Conservation (phyloP, 1,140 invertebrate genomes). For the Theocolax elegans region DNA sequence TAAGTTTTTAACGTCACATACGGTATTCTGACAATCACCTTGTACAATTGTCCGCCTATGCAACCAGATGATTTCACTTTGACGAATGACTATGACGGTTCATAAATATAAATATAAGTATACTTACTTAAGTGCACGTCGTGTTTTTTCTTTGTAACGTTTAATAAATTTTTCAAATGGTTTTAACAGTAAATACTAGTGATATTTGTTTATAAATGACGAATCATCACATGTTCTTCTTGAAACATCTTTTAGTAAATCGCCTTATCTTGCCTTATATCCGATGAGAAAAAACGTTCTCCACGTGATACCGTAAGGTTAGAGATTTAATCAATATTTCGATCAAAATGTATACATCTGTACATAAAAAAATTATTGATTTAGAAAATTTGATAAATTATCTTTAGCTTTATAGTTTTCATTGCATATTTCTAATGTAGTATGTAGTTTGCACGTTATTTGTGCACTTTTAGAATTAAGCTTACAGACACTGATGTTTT, state of each 20-base stretch:
- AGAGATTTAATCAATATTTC: constrained; percentile 28
- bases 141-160: no score
- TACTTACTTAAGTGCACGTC: no score
- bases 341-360: neutral
- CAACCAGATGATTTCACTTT: no score
- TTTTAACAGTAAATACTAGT: neutral
- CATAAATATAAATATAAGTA: no score
- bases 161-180: neutral
- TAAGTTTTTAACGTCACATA: no score
- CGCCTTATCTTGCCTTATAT: neutral
- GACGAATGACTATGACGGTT: no score
- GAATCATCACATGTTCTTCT: neutral
- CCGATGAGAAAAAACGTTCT: constrained; percentile 5
- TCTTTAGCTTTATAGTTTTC: neutral
- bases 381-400: neutral
- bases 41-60: no score
- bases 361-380: neutral
- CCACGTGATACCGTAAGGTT: constrained; percentile 18
- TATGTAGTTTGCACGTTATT: neutral
- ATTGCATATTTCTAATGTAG: neutral
- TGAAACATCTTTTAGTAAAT: neutral
- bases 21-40: no score
- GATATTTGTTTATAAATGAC: constrained; percentile 6
- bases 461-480: neutral
- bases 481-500: neutral